These are phyloP conservation scores for Betta splendens DNA, from an alignment of 2,797 vertebrate species.

Conservation along the genomic window DNA sequence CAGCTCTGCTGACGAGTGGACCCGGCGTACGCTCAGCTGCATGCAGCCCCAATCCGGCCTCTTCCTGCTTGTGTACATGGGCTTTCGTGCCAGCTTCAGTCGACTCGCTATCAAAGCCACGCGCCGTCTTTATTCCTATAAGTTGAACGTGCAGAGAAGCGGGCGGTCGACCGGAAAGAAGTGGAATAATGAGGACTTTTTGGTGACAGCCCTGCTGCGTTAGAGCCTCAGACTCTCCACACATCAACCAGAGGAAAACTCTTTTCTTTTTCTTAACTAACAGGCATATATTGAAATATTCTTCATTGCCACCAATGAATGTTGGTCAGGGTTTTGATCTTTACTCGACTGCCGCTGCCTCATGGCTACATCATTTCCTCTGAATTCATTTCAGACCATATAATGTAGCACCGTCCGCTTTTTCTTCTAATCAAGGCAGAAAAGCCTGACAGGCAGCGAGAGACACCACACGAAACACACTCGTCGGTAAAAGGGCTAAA, in stretches of 20 bases:
- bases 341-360: not conserved
- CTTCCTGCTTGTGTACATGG: not conserved
- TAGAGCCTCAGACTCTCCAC: constrained; percentile 32
- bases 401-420: not conserved
- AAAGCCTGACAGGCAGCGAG: not conserved
- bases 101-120: constrained; percentile 39
- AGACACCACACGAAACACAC: not conserved
- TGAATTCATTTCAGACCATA: not conserved
- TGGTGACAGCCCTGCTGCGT: constrained; percentile 43
- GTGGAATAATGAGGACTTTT: constrained; percentile 53
- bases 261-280: not conserved
- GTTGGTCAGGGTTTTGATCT: not conserved
- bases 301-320: not conserved
- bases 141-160: constrained; percentile 28
- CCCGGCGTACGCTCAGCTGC: constrained; percentile 17
- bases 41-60: constrained; percentile 9
- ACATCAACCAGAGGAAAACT: constrained; percentile 23
- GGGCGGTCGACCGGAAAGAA: constrained; percentile 29
- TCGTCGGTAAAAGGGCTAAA: constrained; percentile 1
- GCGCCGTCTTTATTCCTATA: constrained; percentile 29
- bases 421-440: not conserved
- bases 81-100: constrained; percentile 20
- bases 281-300: not conserved
- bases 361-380: not conserved
- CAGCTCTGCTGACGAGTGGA: constrained; percentile 30